phyloP scores from a whole-genome alignment of 2,113 vertebrate genomes.

The Oncorhynchus kisutch region DNA sequence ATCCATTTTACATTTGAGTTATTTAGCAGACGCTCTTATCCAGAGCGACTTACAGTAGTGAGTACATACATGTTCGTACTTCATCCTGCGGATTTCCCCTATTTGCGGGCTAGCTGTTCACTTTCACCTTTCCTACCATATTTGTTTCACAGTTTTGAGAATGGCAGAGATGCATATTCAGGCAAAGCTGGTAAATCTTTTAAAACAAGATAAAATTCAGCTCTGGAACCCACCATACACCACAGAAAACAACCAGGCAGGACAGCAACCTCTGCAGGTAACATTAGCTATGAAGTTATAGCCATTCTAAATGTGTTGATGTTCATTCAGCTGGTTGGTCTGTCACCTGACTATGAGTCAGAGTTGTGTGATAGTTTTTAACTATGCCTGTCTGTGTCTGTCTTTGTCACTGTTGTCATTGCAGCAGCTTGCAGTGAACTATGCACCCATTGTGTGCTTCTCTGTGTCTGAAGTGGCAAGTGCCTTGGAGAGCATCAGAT shows the following conservation, averaged over 20 bases:
- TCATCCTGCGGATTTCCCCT: not conserved
- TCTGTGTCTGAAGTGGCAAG: conserved; percentile 68
- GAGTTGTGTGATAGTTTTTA: not conserved
- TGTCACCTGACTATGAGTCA: not conserved
- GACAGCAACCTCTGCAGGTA: conserved; percentile 79
- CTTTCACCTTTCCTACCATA: conserved; percentile 15
- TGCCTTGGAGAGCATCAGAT: conserved; percentile 83
- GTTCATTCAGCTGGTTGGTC: not conserved
- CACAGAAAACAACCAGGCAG: conserved; percentile 71
- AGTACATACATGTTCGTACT: no score
- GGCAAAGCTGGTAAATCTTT: conserved; percentile 81
- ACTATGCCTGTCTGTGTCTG: not conserved
- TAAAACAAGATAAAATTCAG: conserved; percentile 87
- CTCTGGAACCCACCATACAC: conserved; percentile 92
- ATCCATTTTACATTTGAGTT: no score
- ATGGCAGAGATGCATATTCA: conserved; percentile 86
- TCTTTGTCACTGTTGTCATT: conserved; percentile 28
- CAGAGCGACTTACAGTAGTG: no score
- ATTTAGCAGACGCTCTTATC: no score
- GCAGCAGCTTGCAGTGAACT: conserved; percentile 83
- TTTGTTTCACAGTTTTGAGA: not conserved
- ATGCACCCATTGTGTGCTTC: conserved; percentile 75
- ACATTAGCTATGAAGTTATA: not conserved
- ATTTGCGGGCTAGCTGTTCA: not conserved
- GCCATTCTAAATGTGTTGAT: not conserved